phyloP scores from a whole-genome alignment of 2,113 vertebrate species.

The Heterocephalus glaber region DNA sequence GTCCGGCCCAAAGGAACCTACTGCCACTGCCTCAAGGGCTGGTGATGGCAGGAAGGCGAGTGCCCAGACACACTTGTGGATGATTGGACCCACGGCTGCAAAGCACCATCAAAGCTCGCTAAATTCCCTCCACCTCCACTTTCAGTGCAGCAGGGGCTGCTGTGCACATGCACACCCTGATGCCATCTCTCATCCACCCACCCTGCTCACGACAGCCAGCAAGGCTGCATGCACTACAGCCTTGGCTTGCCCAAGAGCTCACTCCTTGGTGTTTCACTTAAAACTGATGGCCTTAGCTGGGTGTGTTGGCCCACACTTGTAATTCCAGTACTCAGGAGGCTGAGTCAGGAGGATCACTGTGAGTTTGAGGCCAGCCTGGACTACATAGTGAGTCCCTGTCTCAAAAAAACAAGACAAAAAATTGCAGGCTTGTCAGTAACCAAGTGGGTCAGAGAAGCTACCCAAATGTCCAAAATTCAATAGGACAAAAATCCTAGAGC shows the following conservation, averaged over 20 bases:
- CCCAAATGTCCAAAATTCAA: not conserved
- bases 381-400: not conserved
- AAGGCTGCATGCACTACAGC: not conserved
- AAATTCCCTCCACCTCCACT: not conserved
- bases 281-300: not conserved
- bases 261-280: not conserved
- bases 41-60: not conserved
- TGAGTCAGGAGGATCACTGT: not conserved
- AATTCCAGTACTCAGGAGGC: not conserved
- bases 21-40: too few species aligned
- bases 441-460: not conserved
- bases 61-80: accelerated
- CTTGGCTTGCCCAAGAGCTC: not conserved
- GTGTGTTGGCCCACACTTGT: not conserved
- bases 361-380: not conserved
- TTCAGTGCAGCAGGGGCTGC: too few species aligned
- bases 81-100: not conserved
- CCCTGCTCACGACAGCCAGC: not conserved
- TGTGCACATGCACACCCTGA: not conserved
- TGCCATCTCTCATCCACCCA: not conserved
- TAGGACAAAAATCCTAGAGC: not conserved
- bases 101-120: too few species aligned
- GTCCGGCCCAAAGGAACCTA: not conserved
- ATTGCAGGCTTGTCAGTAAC: not conserved
- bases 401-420: not conserved